These are phyloP conservation scores for Macaria liturata DNA, from an alignment of 2,888 invertebrate species.

Conservation along the genomic window DNA sequence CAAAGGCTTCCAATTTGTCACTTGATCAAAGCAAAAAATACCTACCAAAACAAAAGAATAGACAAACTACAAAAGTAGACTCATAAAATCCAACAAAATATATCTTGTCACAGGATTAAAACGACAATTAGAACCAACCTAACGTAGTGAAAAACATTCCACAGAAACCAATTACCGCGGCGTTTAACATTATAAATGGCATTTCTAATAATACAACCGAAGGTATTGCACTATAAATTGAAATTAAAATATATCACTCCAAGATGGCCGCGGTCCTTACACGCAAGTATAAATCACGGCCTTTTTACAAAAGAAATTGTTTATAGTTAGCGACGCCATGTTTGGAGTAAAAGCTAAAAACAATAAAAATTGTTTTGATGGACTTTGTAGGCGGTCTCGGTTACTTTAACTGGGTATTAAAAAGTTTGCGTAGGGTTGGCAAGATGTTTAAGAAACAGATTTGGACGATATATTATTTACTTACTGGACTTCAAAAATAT, in stretches of 20 bases:
- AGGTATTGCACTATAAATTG: slow-evolving; percentile 75
- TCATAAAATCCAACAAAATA: too few species aligned
- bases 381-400: slow-evolving; percentile 16
- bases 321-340: slow-evolving; percentile 52
- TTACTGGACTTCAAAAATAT: too few species aligned
- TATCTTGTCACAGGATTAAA: neutral
- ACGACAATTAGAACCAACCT: neutral
- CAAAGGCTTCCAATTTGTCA: too few species aligned
- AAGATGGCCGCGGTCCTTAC: slow-evolving; percentile 62
- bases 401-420: too few species aligned
- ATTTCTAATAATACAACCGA: slow-evolving; percentile 59
- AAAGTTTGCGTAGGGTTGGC: too few species aligned
- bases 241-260: slow-evolving; percentile 73
- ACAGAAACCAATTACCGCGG: slow-evolving; percentile 46
- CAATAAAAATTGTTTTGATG: slow-evolving; percentile 24
- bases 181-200: slow-evolving; percentile 63
- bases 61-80: too few species aligned
- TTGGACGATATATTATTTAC: too few species aligned
- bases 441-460: too few species aligned
- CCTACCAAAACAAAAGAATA: too few species aligned
- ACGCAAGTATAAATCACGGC: slow-evolving; percentile 72
- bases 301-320: slow-evolving; percentile 65
- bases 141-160: slow-evolving; percentile 22
- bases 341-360: slow-evolving; percentile 44
- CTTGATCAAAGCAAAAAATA: too few species aligned